phyloP scores from a whole-genome alignment of 2,113 vertebrate species.

The Orycteropus afer region DNA sequence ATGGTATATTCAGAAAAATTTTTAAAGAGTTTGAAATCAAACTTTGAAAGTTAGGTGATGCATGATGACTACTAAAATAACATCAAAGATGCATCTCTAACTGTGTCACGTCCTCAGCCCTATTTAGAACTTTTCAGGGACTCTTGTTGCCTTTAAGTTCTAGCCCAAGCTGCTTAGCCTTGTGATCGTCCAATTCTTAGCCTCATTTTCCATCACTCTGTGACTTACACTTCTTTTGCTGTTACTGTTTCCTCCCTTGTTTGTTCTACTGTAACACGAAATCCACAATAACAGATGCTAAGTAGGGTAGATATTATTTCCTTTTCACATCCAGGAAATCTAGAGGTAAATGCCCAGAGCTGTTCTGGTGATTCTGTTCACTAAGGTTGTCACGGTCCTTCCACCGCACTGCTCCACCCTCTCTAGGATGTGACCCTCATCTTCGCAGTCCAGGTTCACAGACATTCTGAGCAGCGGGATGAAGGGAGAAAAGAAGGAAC shows the following conservation, averaged over 20 bases:
- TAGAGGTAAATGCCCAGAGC: not conserved
- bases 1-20: not conserved
- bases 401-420: too few species aligned
- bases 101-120: not conserved
- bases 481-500: not conserved
- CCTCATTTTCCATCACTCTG: not conserved
- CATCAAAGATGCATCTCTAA: not conserved
- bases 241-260: not conserved
- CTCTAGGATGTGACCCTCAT: not conserved
- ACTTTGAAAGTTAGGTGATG: not conserved
- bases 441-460: not conserved
- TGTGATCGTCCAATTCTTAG: too few species aligned
- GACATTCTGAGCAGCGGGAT: not conserved
- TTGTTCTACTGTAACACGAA: not conserved
- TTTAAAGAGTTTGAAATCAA: not conserved
- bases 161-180: not conserved
- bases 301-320: too few species aligned
- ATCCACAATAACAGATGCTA: not conserved
- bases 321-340: not conserved
- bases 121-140: not conserved
- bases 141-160: not conserved
- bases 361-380: not conserved
- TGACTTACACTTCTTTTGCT: not conserved
- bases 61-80: not conserved
- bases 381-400: not conserved